Conservation (phyloP, 2,113 vertebrate species). For the Synchiropus splendidus region DNA sequence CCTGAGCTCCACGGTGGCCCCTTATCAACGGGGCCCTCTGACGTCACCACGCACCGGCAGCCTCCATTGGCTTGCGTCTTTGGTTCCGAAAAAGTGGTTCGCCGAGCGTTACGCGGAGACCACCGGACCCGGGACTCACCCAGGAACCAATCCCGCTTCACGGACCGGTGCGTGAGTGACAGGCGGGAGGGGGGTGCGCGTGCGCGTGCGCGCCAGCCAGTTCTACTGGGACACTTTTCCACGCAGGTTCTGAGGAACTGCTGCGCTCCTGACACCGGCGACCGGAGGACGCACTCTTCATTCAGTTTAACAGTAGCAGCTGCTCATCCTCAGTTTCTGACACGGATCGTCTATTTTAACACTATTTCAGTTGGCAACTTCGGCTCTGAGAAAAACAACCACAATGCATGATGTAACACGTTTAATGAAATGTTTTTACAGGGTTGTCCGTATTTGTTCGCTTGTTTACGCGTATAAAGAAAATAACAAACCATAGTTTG, state of each 20-base stretch:
- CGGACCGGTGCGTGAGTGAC: not conserved
- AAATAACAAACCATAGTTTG: no score
- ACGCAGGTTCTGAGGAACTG: constrained; percentile 17
- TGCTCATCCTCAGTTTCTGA: no score
- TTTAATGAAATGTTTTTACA: no score
- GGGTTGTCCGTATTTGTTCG: no score
- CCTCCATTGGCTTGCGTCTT: constrained; percentile 74
- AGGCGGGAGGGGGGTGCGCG: constrained; percentile 3
- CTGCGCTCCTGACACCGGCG: constrained; percentile 9
- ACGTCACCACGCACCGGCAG: constrained; percentile 78
- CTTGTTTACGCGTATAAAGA: no score
- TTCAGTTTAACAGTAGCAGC: not conserved
- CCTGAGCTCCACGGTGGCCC: constrained; percentile 71
- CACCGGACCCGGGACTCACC: constrained; percentile 5
- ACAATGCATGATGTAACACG: no score
- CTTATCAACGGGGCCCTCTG: constrained; percentile 88
- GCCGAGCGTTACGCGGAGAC: constrained; percentile 4
- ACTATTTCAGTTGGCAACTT: no score
- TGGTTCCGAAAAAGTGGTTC: no score
- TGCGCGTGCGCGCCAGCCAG: not conserved
- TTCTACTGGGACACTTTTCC: constrained; percentile 28
- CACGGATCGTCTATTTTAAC: no score
- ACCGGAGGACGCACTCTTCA: no score
- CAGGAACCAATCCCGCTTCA: no score
- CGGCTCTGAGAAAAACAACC: no score